Base-by-base conservation (phyloP, 2,888 invertebrate species). In the Coremacera marginata region DNA sequence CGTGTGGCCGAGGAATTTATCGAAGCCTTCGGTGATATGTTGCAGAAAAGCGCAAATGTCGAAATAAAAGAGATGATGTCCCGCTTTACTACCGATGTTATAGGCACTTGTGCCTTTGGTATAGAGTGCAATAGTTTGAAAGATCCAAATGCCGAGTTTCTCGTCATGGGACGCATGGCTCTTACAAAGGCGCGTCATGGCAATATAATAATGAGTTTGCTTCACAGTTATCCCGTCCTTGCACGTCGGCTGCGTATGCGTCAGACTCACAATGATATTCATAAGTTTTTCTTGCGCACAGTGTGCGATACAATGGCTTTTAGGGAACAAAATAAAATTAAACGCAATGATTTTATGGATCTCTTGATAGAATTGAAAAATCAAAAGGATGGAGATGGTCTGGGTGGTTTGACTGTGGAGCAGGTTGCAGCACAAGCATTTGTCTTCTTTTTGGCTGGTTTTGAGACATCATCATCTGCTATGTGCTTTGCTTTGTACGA, bases 381-480 rank as follows among this genome's bases (percentile, higher is more conserved):
- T 9, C 19, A 34, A 2, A 31, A 31, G 7, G 19, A 8, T 34
- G 37, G 37, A 8, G 37, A 37, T 8, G 37, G 37, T 37, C 37
- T 37, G 1, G 37, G 37, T 37, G 22, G 57, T 22, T 22, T 86
- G 2, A 82, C 84, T 0, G 85, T 91, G 2, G 88, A 90, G 1
- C 83, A 92, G 55, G 81, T 92, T 0, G 88, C 90, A 0, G 90
- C 92, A 0, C 92, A 93, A 77, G 90, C 91, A 11, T 89, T 91
- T 51, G 84, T 91, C 0, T 92, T 93, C 80, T 90, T 91, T 77
- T 78, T 86, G 2, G 92, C 91, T 57, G 92, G 92, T 0, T 91
- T 90, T 62, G 92, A 92, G 82, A 91, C 92, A 0, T 91, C 91
- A 0, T 87, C 89, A 0, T 87, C 90, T 0, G 89, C 90, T 0